Conservation (phyloP, 2,888 invertebrate species). For the Hirtodrosophila histrioides region DNA sequence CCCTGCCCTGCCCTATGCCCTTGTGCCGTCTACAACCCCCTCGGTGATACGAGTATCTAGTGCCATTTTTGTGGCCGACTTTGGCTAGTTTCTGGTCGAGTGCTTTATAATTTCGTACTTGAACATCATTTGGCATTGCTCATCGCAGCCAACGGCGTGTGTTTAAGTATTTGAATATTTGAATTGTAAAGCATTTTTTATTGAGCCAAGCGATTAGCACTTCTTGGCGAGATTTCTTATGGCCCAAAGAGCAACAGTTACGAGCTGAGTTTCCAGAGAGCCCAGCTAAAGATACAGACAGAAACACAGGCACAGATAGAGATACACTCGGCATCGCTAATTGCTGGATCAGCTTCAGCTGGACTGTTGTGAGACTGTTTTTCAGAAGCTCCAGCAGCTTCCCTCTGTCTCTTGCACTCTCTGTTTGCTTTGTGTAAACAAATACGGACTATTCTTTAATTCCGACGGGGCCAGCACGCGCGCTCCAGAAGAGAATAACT, state of each 20-base stretch:
- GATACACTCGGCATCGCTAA: constrained; percentile 48
- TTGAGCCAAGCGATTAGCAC: constrained; percentile 79
- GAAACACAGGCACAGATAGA: constrained; percentile 8
- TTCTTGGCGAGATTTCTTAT: constrained; percentile 63
- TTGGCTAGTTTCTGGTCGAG: constrained; percentile 15
- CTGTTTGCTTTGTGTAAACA: constrained; percentile 56
- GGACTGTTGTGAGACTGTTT: constrained; percentile 6
- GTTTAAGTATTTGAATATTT: constrained; percentile 59
- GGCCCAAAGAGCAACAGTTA: constrained; percentile 27
- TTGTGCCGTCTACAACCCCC: constrained; percentile 6
- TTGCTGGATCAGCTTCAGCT: constrained; percentile 58
- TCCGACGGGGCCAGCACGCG: constrained; percentile 59
- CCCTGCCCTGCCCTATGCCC: constrained; percentile 30
- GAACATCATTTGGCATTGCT: constrained; percentile 47
- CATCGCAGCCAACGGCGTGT: constrained; percentile 4
- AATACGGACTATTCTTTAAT: constrained; percentile 36
- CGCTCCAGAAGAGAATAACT: constrained; percentile 36
- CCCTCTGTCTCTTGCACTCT: constrained; percentile 1
- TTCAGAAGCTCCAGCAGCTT: too few relatives aligned
- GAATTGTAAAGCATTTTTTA: constrained; percentile 70
- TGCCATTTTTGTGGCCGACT: constrained; percentile 8
- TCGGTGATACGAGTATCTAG: constrained; percentile 10
- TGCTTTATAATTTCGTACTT: constrained; percentile 46
- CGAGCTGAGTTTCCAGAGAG: constrained; percentile 8
- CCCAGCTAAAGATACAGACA: constrained; percentile 7